A percentile compares a stretch with the other conserved stretches of the same genome.
These are phyloP conservation scores for Acleris laterana DNA, from an alignment of 2,888 invertebrate species.

Conservation along the genomic window DNA sequence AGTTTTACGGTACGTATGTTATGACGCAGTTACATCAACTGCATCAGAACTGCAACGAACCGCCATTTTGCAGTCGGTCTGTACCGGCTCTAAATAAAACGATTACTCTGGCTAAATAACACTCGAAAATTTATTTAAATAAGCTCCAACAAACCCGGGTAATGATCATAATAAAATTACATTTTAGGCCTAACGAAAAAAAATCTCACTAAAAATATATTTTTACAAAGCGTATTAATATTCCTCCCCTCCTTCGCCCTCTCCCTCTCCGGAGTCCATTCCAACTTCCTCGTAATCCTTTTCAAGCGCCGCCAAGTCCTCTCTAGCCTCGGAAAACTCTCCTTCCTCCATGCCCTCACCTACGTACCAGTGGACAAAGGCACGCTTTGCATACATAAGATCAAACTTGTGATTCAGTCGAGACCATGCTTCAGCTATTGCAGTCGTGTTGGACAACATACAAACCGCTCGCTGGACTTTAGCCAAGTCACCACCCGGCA, in stretches of 20 bases:
- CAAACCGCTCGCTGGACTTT: constrained; percentile 97
- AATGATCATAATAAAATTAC: constrained; percentile 43
- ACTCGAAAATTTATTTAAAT: constrained; percentile 52
- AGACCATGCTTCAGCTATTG: constrained; percentile 99
- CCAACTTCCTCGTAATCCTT: constrained; percentile 95
- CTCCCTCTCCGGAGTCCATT: constrained; percentile 92
- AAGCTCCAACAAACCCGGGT: constrained; percentile 38
- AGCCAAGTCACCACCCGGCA: constrained; percentile 95
- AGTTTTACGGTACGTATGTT: too few species aligned
- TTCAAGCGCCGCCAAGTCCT: constrained; percentile 87
- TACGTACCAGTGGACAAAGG: constrained; percentile 98
- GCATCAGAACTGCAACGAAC: too few species aligned
- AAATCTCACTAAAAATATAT: constrained; percentile 49
- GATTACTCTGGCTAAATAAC: constrained; percentile 42
- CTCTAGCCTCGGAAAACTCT: constrained; percentile 92
- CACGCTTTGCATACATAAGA: constrained; percentile 97
- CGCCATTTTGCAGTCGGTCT: too few species aligned
- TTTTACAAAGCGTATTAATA: constrained; percentile 78
- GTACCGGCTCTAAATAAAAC: constrained; percentile 38
- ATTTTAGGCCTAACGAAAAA: constrained; percentile 47
- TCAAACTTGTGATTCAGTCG: constrained; percentile 97
- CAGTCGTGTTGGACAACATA: constrained; percentile 98
- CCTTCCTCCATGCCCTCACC: constrained; percentile 94
- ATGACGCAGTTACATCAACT: too few species aligned
- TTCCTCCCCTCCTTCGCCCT: constrained; percentile 92